phyloP scores from a whole-genome alignment of 2,797 vertebrate species.

The Gallinago stenura region DNA sequence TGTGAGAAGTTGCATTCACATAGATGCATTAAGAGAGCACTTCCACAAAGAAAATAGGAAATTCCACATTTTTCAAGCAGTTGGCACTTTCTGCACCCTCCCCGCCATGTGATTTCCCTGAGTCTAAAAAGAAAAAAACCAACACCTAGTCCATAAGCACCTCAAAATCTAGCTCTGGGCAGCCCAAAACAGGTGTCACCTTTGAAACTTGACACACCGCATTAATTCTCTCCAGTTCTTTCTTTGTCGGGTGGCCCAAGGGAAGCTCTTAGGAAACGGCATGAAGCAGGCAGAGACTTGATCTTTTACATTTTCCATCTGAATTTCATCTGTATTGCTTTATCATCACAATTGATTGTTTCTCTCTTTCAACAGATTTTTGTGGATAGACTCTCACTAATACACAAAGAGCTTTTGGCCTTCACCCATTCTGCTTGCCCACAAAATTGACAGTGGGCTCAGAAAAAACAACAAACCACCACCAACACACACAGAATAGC shows the following conservation, averaged over 20 bases:
- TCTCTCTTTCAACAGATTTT: neutral
- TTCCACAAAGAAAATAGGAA: neutral
- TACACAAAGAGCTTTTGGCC: neutral
- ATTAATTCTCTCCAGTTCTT: neutral
- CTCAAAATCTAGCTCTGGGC: neutral
- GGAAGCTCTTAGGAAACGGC: slow-evolving; percentile 12
- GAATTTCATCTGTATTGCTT: neutral
- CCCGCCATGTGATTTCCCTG: neutral
- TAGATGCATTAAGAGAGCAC: neutral
- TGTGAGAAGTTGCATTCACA: neutral
- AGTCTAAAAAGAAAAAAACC: neutral
- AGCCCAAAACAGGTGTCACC: neutral
- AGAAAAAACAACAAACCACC: neutral
- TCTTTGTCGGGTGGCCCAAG: neutral
- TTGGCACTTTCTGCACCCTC: neutral
- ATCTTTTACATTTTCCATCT: neutral
- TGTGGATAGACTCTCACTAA: neutral
- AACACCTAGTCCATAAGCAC: neutral
- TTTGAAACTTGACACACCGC: neutral
- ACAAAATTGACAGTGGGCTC: neutral
- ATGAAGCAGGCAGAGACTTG: slow-evolving; percentile 6
- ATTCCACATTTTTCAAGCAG: neutral
- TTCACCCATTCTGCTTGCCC: neutral
- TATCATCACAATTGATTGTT: neutral
- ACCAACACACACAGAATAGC: neutral